Percentiles rank a stretch among this genome's conserved stretches.
These are phyloP conservation scores for Tonatia bakeri DNA, from an alignment of 2,113 vertebrate species.

Conservation along the genomic window DNA sequence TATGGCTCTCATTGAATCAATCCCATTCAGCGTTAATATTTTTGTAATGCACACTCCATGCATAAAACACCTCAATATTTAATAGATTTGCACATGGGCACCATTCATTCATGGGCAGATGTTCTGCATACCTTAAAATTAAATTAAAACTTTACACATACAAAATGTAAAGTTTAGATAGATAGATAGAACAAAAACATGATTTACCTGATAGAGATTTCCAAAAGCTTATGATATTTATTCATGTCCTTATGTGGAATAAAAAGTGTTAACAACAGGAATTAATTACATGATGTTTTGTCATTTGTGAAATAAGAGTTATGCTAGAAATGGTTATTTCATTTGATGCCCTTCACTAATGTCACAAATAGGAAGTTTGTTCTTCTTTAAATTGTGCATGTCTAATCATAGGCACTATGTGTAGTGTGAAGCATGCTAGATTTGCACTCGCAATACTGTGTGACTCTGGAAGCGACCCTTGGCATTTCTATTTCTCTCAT, in stretches of 20 bases:
- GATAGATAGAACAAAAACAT: neutral
- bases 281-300: neutral
- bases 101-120: neutral
- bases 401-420: neutral
- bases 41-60: neutral
- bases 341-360: neutral
- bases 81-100: neutral
- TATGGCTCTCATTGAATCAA: neutral
- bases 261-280: neutral
- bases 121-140: neutral
- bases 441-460: neutral
- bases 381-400: neutral
- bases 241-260: neutral
- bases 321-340: neutral
- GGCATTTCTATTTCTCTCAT: neutral
- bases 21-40: neutral
- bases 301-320: slow-evolving; percentile 1
- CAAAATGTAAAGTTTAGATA: neutral
- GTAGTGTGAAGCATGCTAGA: neutral
- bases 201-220: neutral
- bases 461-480: neutral
- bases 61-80: neutral
- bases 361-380: neutral
- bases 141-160: neutral
- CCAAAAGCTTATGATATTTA: neutral